Evolutionary conservation across 2,113 vertebrate genomes (phyloP).

Genomic region (Anguilla japonica): DNA sequence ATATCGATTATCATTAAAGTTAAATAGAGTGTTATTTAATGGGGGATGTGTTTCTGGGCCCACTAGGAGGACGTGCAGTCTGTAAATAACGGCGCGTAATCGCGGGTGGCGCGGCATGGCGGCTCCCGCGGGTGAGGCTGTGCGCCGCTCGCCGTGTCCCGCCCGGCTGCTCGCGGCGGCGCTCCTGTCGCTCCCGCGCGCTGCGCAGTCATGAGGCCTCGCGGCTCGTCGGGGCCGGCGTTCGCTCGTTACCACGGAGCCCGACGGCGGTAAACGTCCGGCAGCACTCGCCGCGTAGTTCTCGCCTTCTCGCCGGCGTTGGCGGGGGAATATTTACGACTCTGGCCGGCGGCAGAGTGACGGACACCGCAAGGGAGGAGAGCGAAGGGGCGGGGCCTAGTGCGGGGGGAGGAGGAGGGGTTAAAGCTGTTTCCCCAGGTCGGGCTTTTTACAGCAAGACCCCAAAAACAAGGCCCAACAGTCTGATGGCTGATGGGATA

Average conservation of each 20-base stretch:
- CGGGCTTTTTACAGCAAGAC: slow-evolving; percentile 41
- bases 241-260: slow-evolving; percentile 78
- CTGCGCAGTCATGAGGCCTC: slow-evolving; percentile 75
- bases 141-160: neutral
- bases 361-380: slow-evolving; percentile 74
- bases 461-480: too few species aligned
- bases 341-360: slow-evolving; percentile 65
- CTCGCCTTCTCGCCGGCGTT: slow-evolving; percentile 45
- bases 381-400: slow-evolving; percentile 72
- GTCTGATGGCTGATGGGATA: slow-evolving; percentile 47
- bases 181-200: slow-evolving; percentile 68
- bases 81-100: too few species aligned
- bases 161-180: slow-evolving; percentile 69
- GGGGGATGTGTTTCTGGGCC: too few species aligned
- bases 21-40: too few species aligned
- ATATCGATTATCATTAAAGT: too few species aligned
- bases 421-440: slow-evolving; percentile 74
- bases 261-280: slow-evolving; percentile 77
- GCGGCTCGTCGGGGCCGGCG: slow-evolving; percentile 77
- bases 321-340: slow-evolving; percentile 49
- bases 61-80: too few species aligned
- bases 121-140: neutral
- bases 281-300: slow-evolving; percentile 48
- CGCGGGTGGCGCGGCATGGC: neutral
- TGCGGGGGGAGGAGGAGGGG: slow-evolving; percentile 71